phyloP scores from a whole-genome alignment of 2,888 invertebrate species.

The Patella depressa region DNA sequence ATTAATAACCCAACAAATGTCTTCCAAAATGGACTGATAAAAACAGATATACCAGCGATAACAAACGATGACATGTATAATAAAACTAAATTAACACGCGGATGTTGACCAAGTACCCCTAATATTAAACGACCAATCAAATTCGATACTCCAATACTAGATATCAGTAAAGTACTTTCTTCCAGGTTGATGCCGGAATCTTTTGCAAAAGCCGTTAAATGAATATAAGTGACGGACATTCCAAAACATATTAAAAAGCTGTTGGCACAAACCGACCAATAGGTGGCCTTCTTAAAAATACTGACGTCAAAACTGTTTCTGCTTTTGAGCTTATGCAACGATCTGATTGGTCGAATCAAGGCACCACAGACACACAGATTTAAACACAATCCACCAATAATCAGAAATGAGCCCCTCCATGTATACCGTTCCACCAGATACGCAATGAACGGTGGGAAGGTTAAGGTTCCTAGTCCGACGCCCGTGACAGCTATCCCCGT shows the following conservation, averaged over 20 bases:
- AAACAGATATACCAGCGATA: constrained; percentile 42
- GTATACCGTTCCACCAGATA: constrained; percentile 44
- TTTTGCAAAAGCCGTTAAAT: constrained; percentile 47
- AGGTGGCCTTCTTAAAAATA: constrained; percentile 46
- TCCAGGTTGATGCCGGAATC: constrained; percentile 38
- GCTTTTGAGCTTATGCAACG: constrained; percentile 26
- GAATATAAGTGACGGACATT: constrained; percentile 50
- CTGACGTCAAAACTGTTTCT: constrained; percentile 40
- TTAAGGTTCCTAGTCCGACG: constrained; percentile 52
- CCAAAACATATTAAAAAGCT: constrained; percentile 51
- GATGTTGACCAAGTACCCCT: constrained; percentile 42
- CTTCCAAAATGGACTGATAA: constrained; percentile 34
- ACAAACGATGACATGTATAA: constrained; percentile 41
- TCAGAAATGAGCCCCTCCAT: constrained; percentile 50
- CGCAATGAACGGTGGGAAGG: constrained; percentile 51
- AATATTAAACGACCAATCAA: constrained; percentile 47
- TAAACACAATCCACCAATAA: constrained; percentile 47
- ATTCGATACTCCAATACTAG: constrained; percentile 49
- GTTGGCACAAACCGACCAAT: constrained; percentile 43
- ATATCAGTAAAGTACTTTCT: constrained; percentile 45
- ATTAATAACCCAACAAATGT: constrained; percentile 39
- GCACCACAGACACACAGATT: constrained; percentile 50
- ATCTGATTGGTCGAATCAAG: constrained; percentile 44
- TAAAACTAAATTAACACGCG: constrained; percentile 32
- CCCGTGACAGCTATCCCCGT: constrained; percentile 54